These are phyloP conservation scores for Spermophilus dauricus DNA, from an alignment of 2,113 vertebrate species.

Conservation along the genomic window DNA sequence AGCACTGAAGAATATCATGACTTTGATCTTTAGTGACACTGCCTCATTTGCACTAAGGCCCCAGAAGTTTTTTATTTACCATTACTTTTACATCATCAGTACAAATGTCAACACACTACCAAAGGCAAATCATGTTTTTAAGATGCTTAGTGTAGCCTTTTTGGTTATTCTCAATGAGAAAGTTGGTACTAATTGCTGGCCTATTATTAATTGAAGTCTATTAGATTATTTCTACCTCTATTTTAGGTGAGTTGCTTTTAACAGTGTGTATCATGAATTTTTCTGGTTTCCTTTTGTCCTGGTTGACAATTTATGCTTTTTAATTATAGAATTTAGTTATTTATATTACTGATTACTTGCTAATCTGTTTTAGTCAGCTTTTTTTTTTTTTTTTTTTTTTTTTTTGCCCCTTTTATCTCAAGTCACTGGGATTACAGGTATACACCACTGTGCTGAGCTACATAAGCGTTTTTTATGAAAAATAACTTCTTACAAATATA, in stretches of 20 bases:
- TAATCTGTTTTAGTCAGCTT: neutral
- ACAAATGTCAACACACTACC: neutral
- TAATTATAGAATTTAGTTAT: conserved; percentile 3
- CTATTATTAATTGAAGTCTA: neutral
- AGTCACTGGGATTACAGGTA: too few species aligned
- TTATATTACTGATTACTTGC: neutral
- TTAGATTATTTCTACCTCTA: neutral
- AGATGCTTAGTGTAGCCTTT: neutral
- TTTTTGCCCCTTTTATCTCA: too few species aligned
- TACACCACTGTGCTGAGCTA: too few species aligned
- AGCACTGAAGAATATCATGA: neutral
- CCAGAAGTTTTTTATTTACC: neutral
- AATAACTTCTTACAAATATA: too few species aligned
- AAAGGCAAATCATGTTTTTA: neutral
- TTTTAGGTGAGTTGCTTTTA: neutral
- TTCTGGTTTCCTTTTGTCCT: neutral
- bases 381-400: too few species aligned
- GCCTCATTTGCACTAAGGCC: neutral
- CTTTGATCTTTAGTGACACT: neutral
- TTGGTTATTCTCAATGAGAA: neutral
- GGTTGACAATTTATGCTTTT: neutral
- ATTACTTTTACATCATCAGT: neutral
- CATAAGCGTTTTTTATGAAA: too few species aligned
- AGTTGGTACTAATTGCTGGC: neutral
- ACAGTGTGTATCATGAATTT: neutral